Conservation (phyloP, 2,888 invertebrate species). For the Coleophora deauratella region DNA sequence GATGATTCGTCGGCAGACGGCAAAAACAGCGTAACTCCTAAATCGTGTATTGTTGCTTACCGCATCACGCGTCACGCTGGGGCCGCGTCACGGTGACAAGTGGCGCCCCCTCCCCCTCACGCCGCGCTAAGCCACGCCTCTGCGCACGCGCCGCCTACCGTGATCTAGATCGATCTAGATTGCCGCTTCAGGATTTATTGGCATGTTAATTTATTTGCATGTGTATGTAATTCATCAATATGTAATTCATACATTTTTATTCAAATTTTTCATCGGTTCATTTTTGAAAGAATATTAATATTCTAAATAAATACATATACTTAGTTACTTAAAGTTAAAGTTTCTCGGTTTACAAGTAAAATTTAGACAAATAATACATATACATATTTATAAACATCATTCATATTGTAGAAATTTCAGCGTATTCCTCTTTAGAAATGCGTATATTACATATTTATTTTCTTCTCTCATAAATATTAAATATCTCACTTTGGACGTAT, state of each 20-base stretch:
- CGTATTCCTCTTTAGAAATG: too few relatives aligned
- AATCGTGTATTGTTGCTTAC: not conserved
- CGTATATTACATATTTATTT: not conserved
- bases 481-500: not conserved
- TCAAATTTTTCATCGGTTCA: too few relatives aligned
- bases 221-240: too few relatives aligned
- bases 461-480: not conserved
- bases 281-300: too few relatives aligned
- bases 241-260: too few relatives aligned
- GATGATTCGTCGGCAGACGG: not conserved
- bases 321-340: too few relatives aligned
- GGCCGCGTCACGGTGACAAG: conserved; percentile 46
- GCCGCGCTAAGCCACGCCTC: conserved; percentile 36
- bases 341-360: too few relatives aligned
- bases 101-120: conserved; percentile 42
- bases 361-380: too few relatives aligned
- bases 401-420: too few relatives aligned
- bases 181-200: conserved; percentile 24
- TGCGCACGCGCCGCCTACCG: conserved; percentile 51
- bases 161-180: conserved; percentile 62
- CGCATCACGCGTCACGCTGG: conserved; percentile 26
- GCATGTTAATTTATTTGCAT: not conserved
- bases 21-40: conserved; percentile 9
- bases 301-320: too few relatives aligned
- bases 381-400: too few relatives aligned